phyloP scores from a whole-genome alignment of 1,140 invertebrate species.

The Zelostemma sp. region DNA sequence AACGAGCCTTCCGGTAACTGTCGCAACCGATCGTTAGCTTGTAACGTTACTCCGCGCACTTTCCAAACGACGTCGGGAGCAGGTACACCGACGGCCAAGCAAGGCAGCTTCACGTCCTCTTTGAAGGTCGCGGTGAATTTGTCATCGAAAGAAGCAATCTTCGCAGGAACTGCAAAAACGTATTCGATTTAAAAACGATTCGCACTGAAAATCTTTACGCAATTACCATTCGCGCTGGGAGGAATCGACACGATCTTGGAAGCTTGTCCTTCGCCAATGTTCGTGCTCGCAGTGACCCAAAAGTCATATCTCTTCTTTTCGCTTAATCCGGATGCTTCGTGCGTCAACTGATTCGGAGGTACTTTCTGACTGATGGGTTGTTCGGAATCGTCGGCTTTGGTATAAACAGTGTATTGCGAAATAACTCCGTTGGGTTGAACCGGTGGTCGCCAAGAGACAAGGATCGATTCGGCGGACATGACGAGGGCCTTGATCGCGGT shows the following conservation, averaged over 20 bases:
- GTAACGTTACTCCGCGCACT: constrained; percentile 76
- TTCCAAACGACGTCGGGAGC: constrained; percentile 91
- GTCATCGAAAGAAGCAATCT: constrained; percentile 93
- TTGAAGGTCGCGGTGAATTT: constrained; percentile 90
- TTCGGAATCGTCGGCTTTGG: constrained; percentile 80
- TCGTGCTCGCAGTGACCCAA: constrained; percentile 94
- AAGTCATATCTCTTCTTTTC: constrained; percentile 89
- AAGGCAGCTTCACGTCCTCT: constrained; percentile 91
- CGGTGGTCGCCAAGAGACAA: constrained; percentile 94
- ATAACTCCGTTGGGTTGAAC: constrained; percentile 93
- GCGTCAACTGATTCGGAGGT: constrained; percentile 68
- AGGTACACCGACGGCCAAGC: constrained; percentile 90
- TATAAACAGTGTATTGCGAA: constrained; percentile 93
- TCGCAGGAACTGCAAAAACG: constrained; percentile 82
- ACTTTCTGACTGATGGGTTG: constrained; percentile 81
- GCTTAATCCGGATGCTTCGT: constrained; percentile 86
- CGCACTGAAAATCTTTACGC: neutral
- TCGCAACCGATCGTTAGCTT: constrained; percentile 82
- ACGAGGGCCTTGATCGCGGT: constrained; percentile 92
- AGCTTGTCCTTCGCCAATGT: constrained; percentile 91
- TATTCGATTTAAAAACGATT: too few species aligned
- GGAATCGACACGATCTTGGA: constrained; percentile 87
- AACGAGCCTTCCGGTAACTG: constrained; percentile 90
- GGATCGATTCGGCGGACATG: constrained; percentile 90
- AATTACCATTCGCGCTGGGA: constrained; percentile 82